Evolutionary conservation across 2,888 invertebrate genomes (phyloP).

Genomic region (Poecilus cupreus): DNA sequence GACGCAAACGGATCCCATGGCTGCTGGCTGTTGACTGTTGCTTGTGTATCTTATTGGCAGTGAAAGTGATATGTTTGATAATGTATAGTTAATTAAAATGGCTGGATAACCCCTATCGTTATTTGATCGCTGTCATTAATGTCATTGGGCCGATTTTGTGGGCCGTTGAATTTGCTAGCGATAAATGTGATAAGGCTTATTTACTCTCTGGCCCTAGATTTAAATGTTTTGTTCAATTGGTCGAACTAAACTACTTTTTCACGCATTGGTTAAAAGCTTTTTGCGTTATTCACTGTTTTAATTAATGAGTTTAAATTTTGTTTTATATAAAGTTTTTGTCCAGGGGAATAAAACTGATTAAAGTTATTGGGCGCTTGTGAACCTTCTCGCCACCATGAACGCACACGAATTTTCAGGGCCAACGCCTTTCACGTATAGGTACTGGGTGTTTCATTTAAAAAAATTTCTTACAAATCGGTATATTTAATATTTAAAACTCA

Average conservation of each 20-base stretch:
- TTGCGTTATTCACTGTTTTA: neutral
- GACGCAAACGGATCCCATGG: neutral
- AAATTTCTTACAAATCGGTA: too few species aligned
- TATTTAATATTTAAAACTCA: too few species aligned
- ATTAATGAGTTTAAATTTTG: conserved; percentile 1
- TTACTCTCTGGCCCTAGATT: conserved; percentile 15
- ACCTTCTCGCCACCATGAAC: too few species aligned
- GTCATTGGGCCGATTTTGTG: conserved; percentile 21
- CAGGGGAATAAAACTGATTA: neutral
- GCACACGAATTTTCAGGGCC: too few species aligned
- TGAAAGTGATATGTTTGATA: conserved; percentile 38
- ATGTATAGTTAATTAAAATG: conserved; percentile 32
- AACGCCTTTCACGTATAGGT: too few species aligned
- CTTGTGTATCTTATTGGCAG: conserved; percentile 30
- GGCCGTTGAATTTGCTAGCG: neutral
- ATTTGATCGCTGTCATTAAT: conserved; percentile 37
- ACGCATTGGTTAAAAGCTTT: neutral
- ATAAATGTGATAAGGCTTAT: conserved; percentile 40
- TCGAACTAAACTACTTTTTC: neutral
- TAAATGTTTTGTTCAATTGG: conserved; percentile 18
- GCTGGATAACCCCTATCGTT: neutral
- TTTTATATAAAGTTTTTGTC: neutral
- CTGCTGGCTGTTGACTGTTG: neutral
- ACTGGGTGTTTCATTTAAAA: too few species aligned
- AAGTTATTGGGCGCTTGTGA: too few species aligned